Evolutionary conservation across 2,888 invertebrate genomes (phyloP), one percentile per base, ranked within the genome.

Genomic region (Trisateles emortualis): DNA sequence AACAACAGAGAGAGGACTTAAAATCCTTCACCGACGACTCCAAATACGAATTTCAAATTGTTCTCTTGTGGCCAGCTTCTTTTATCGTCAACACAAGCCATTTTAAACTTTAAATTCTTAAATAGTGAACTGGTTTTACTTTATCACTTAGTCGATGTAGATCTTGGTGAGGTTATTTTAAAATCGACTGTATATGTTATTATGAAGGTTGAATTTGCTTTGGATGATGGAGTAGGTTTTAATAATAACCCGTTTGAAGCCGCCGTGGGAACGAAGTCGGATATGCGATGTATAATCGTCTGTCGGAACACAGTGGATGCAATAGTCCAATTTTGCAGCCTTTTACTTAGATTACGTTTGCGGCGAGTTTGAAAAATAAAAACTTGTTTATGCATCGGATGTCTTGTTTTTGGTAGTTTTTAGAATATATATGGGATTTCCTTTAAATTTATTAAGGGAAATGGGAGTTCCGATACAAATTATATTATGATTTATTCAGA

Each of bases 271-370:
- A 92, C 92, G 85, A 70, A 87, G 86, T 90, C 87, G 90, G 90
- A 90, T 91, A 91, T 89, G 91, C 91, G 90, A 88, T 81, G 87
- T 88, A 88, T 91, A 91, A 91, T 90, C 88, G 90, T 81, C 88
- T 83, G 88, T 88, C 88, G 88, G 90, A 88, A 88, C 89, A 84
- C 80, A 81, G 78, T 83, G 85, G 83, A 88, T 88, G 92, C 91
- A 90, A 91, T 92, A 92, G 91, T 92, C 92, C 89, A 92, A 92
- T 92, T 92, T 90, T 88, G 91, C 88, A 88, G 89, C 85, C 90
- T 92, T 90, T 92, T 92, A 91, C 92, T 90, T 89, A 90, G 89
- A 86, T 88, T 83, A 83, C 84, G 78, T 81, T 85, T 81, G 83
- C 75, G 79, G 79, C 83, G 78, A 74, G 76, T 79, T 81, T 76